Evolutionary conservation across 2,113 vertebrate genomes (phyloP), one percentile per base, ranked within the genome.

Genomic region (Phaetusa simplex): DNA sequence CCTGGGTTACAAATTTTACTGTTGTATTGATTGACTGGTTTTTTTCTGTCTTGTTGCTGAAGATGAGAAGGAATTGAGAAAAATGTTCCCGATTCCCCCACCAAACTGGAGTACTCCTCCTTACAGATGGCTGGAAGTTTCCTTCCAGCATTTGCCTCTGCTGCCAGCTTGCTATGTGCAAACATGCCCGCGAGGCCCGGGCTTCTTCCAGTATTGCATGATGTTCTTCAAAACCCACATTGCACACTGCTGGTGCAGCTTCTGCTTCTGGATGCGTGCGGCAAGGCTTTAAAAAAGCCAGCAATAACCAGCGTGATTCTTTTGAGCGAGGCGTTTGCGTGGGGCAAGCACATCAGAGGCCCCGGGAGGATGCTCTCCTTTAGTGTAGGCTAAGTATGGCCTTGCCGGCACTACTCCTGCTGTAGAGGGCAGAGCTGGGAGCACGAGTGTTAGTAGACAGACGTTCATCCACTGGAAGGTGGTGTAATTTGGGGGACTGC

Each of bases 1-100:
- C 29, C 45, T 30, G 70, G 92, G 77, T 94, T 92, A 95, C 92
- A 87, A 89, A 58, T 91, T 76, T 89, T 87, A 82, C 62, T 66
- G 77, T 21, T 87, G 16, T 91, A 76, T 95, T 92, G 86, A 93
- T 93, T 91, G 86, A 77, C 38, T 9, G 5, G 11, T 14, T 32
- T 84, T 42, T 91, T 76, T 88, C 71, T 78, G 90, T 45, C 53
- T 49, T 94, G 76, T 45, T 82, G 49, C 87, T 88, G 79, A 87
- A 88, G 64, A 80, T 42, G 17, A 96, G 71, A 90, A 50, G 42
- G 71, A 94, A 86, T 50, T 83, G 74, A 74, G 89, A 88, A 86
- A 92, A 74, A 73, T 16, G 40, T 74, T 95, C 12, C 43, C 0
- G 5, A 26, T 87, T 77, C 7, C 27, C n/a, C 27, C 61, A 49